phyloP scores from a whole-genome alignment of 37 sponge, comb jelly and placozoan genomes.

The Cliona cf. orientalis region DNA sequence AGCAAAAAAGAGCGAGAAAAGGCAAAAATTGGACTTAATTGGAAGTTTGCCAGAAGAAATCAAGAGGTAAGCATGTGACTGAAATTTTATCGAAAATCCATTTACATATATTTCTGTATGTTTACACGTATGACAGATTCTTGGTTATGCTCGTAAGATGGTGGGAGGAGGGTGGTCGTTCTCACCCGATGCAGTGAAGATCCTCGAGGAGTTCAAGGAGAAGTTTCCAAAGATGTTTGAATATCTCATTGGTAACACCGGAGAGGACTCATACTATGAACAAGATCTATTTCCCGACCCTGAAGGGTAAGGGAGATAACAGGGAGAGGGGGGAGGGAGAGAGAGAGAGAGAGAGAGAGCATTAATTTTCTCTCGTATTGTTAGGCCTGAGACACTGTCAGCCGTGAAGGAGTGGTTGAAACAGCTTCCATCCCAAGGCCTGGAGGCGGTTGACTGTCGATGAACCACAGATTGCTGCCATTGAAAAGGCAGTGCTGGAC shows the following conservation, averaged over 20 bases:
- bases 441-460: conserved; percentile 72
- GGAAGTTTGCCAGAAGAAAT: conserved; percentile 85
- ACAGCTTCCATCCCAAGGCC: conserved; percentile 55
- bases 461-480: conserved; percentile 52
- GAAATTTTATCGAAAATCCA: too few species aligned
- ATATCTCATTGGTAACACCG: conserved; percentile 57
- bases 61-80: conserved; percentile 73
- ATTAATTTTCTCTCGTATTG: background rate
- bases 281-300: conserved; percentile 61
- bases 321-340: background rate
- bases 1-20: conserved; percentile 60
- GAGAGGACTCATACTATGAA: conserved; percentile 72
- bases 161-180: conserved; percentile 73
- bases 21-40: conserved; percentile 81
- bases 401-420: conserved; percentile 65
- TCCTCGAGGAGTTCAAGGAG: conserved; percentile 62
- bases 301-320: conserved; percentile 22
- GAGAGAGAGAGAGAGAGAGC: background rate
- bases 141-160: conserved; percentile 57
- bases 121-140: conserved; percentile 31
- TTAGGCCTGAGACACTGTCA: conserved; percentile 47
- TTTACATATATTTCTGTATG: too few species aligned
- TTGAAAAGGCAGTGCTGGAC: conserved; percentile 52
- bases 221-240: conserved; percentile 76
- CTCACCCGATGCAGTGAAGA: conserved; percentile 54